A percentile compares a stretch with the other conserved stretches of the same genome.
Conservation (phyloP, 1,140 invertebrate genomes). For the Asbolus verrucosus region DNA sequence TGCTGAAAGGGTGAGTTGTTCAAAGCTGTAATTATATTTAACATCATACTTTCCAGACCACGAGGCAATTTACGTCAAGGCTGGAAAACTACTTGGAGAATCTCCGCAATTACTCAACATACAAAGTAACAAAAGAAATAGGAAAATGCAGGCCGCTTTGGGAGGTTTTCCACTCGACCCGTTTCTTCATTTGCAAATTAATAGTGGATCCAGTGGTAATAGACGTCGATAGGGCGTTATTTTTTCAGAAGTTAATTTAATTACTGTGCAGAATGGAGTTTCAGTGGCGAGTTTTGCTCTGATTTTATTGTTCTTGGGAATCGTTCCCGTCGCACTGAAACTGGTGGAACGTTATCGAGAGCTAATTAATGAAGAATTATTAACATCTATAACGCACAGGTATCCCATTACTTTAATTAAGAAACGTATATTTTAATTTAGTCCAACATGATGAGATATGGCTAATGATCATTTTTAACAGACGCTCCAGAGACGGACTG, state of each 20-base stretch:
- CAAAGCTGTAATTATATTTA: neutral
- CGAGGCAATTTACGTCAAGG: slow-evolving; percentile 71
- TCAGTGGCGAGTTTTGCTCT: slow-evolving; percentile 68
- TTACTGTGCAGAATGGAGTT: slow-evolving; percentile 69
- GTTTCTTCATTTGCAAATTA: slow-evolving; percentile 76
- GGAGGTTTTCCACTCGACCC: slow-evolving; percentile 74
- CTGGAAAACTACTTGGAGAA: slow-evolving; percentile 61
- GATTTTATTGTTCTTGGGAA: slow-evolving; percentile 52
- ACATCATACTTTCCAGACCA: too few species aligned
- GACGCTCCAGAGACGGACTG: slow-evolving; percentile 36
- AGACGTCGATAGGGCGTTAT: slow-evolving; percentile 62
- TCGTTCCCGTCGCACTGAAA: slow-evolving; percentile 52
- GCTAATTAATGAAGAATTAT: slow-evolving; percentile 47
- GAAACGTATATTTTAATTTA: slow-evolving; percentile 14
- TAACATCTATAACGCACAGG: slow-evolving; percentile 53
- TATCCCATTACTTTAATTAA: slow-evolving; percentile 44
- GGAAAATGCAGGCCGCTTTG: slow-evolving; percentile 80
- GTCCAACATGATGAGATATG: neutral
- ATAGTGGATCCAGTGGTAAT: slow-evolving; percentile 78
- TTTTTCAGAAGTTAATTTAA: neutral
- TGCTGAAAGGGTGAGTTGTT: slow-evolving; percentile 49
- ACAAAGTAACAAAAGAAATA: slow-evolving; percentile 73
- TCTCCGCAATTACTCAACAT: slow-evolving; percentile 68
- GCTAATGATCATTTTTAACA: neutral
- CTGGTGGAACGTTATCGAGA: slow-evolving; percentile 50